Base-by-base conservation (phyloP, 2,797 vertebrate species). In the Pelobates cultripes region DNA sequence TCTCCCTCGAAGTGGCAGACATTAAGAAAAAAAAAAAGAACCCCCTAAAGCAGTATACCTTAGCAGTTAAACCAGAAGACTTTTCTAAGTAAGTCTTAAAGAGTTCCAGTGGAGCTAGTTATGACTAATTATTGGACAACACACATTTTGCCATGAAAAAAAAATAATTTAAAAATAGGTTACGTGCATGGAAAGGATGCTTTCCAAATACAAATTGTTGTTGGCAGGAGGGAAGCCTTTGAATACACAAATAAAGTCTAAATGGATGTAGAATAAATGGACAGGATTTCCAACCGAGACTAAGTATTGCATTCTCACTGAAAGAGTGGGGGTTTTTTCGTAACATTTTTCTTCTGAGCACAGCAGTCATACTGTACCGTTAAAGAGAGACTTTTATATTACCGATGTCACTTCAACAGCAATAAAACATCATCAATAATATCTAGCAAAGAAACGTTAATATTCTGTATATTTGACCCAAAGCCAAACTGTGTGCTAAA, bases 201-300 rank as follows among this genome's bases (percentile, higher is more conserved):
- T 12, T 81, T 81, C 73, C 43, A 61, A 61, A 80, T 57, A 41
- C 63, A 80, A 80, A 81, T 81, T 81, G 79, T 28, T 40, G 68
- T 10, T 63, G 13, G 79, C 66, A 43, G 79, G 79, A 45, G 66
- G 73, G 55, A 60, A 47, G 64, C 9, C 78, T 75, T 67, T 73
- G 47, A 69, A 74, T 67, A 80, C 55, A 8, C 43, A 81, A 75
- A 81, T 81, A 44, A 55, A 45, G 53, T 69, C 73, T 81, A 81
- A 81, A 75, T 55, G 73, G 55, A 43, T 69, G n/a, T 3, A 75
- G 73, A 53, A 17, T 43, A 75, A 81, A 70, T 70, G 43, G 47
- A 69, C 41, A 45, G 41, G 67, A 70, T 43, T 42, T 75, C 73
- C 75, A 44, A 81, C 73, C 70, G 79, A 70, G 73, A 70, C 61